Conservation (phyloP, 2,888 invertebrate genomes). For the Zeuzera pyrina region DNA sequence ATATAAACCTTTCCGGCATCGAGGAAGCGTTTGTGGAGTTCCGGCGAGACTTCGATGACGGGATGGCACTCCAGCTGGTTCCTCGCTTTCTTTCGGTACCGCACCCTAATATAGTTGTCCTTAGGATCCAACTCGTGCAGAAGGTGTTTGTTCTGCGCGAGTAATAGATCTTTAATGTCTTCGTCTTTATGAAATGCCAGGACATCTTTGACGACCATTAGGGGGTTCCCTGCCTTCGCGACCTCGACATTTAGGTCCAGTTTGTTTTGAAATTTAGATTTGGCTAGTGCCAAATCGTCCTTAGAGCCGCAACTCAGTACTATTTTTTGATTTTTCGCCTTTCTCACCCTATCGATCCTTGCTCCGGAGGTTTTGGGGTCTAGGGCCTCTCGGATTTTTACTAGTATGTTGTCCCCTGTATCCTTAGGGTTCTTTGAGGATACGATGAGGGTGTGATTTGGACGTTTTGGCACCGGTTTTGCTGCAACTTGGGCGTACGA, state of each 20-base stretch:
- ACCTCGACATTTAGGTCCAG: slow-evolving; percentile 3
- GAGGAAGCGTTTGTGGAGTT: slow-evolving; percentile 9
- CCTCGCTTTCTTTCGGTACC: slow-evolving; percentile 15
- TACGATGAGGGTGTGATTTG: no score
- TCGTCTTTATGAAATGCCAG: slow-evolving; percentile 9
- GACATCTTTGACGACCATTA: slow-evolving; percentile 8
- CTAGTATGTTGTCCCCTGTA: no score
- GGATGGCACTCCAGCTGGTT: slow-evolving; percentile 16
- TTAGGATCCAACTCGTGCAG: slow-evolving; percentile 3
- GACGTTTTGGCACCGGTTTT: no score
- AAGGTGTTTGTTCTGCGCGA: slow-evolving; percentile 10
- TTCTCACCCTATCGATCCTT: no score
- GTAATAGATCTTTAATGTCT: slow-evolving; percentile 6
- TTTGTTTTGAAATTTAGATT: not conserved
- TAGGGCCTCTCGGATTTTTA: no score
- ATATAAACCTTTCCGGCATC: slow-evolving; percentile 2
- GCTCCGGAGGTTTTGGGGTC: no score
- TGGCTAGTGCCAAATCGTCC: not conserved
- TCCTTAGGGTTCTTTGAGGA: no score
- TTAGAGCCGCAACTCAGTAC: not conserved
- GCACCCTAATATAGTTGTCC: slow-evolving; percentile 5
- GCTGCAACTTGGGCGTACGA: no score
- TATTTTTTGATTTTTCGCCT: no score
- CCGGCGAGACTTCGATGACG: slow-evolving; percentile 15
- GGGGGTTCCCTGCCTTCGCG: slow-evolving; percentile 6